Evolutionary conservation across 2,797 vertebrate species (phyloP).

Genomic region (Cygnus olor): DNA sequence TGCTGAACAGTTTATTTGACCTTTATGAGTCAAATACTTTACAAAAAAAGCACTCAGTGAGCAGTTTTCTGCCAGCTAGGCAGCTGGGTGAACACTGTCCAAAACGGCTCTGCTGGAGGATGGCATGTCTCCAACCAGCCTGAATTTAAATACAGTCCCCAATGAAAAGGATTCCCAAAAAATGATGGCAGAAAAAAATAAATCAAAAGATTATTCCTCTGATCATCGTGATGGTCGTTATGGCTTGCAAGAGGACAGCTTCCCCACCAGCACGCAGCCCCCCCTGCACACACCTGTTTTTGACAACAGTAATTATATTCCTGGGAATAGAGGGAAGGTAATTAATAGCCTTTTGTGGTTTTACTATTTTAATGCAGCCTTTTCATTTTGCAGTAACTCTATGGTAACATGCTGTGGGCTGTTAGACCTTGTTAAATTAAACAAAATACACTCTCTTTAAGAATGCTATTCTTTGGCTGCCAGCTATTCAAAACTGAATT

Average conservation of each 20-base stretch:
- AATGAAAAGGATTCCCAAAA: constrained; percentile 27
- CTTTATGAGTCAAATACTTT: constrained; percentile 43
- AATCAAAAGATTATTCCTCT: constrained; percentile 48
- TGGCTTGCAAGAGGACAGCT: constrained; percentile 9
- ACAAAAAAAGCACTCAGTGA: constrained; percentile 21
- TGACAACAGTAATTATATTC: constrained; percentile 70
- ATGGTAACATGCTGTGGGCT: constrained; percentile 64
- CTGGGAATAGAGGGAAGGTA: constrained; percentile 41
- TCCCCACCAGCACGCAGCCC: background rate
- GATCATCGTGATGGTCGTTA: background rate
- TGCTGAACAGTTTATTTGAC: constrained; percentile 64
- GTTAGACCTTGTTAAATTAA: constrained; percentile 74
- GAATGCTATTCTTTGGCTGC: constrained; percentile 66
- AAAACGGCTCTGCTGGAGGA: constrained; percentile 53
- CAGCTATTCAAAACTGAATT: constrained; percentile 66
- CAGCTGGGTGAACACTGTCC: constrained; percentile 60
- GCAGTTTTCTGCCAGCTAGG: constrained; percentile 41
- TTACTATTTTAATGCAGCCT: constrained; percentile 62
- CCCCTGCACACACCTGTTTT: constrained; percentile 28
- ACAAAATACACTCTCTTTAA: constrained; percentile 65
- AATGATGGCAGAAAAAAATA: background rate
- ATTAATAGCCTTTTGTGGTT: constrained; percentile 68
- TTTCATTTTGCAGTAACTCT: constrained; percentile 57
- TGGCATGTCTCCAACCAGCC: constrained; percentile 48
- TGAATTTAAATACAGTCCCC: constrained; percentile 39